Base-by-base conservation (phyloP, 2,888 invertebrate species). In the Arrhopalites spinosus region DNA sequence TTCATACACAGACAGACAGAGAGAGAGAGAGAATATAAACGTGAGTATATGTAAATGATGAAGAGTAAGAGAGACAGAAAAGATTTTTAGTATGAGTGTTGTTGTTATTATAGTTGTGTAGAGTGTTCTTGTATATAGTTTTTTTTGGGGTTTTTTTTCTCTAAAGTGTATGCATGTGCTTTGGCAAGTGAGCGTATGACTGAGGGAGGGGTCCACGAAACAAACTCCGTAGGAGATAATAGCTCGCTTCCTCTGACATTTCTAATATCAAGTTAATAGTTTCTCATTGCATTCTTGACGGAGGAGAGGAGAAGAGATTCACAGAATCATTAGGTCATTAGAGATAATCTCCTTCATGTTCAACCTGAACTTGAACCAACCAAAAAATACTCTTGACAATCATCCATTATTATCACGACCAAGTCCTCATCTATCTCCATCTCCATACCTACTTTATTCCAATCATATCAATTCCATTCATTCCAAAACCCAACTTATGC, bases 181-280 rank as follows among this genome's bases (percentile, higher is more conserved):
- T 53, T 53, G n/a, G 53, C n/a, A 59, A 7, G 59, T 59, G 73
- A 71, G 63, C 53, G 75, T 76, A 79, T 75, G 74, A 74, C 75
- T 77, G 78, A 78, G 78, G 78, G 80, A 78, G 78, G 80, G 78
- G 78, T 75, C 77, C 80, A 80, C 78, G 78, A 80, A 77, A 36
- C 36, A 7, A 7, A 3, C 78, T 78, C 78, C 72, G 70, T 78
- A 78, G 78, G 78, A 80, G 77, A 78, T 80, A 78, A 80, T 78
- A 75, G 78, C 78, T 78, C 80, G 75, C 78, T 78, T 80, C 78
- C 80, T 78, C 76, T 76, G 75, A 77, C 76, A 77, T 78, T 79
- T 79, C 76, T 77, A 67, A 77, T 69, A 77, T 75, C 77, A 74
- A 78, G 71, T 76, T 79, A 77, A 77, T 79, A 78, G 75, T 78